These are phyloP conservation scores for Strigamia transsilvanica DNA, from an alignment of 2,888 invertebrate species.

Conservation along the genomic window DNA sequence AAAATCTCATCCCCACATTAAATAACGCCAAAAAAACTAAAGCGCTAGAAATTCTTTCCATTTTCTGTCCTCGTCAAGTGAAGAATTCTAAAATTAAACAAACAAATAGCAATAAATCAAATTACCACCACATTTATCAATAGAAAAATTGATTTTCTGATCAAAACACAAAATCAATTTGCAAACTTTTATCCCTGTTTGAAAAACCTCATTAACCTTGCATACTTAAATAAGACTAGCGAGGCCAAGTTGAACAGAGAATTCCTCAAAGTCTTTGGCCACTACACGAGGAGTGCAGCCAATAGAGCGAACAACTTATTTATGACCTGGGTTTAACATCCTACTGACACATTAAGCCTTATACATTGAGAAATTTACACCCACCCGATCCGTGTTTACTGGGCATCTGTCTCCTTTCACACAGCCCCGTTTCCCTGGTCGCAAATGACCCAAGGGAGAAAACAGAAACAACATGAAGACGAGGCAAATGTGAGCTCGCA, in stretches of 20 bases:
- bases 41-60: too few relatives aligned
- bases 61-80: neutral
- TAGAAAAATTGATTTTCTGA: neutral
- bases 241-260: neutral
- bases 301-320: constrained; percentile 39
- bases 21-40: too few relatives aligned
- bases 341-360: constrained; percentile 42
- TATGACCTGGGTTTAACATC: constrained; percentile 36
- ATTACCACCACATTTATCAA: neutral
- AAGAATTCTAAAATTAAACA: neutral
- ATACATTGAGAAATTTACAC: constrained; percentile 42
- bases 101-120: neutral
- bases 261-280: constrained; percentile 7
- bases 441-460: constrained; percentile 41
- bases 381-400: constrained; percentile 39
- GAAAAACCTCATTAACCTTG: constrained; percentile 36
- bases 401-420: constrained; percentile 44
- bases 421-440: constrained; percentile 20
- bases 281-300: neutral
- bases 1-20: too few relatives aligned
- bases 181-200: neutral
- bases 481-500: neutral
- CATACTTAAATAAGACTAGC: neutral
- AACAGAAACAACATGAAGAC: constrained; percentile 32
- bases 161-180: neutral